Base-by-base conservation (phyloP, 2,113 vertebrate species). In the Podarcis cretensis region DNA sequence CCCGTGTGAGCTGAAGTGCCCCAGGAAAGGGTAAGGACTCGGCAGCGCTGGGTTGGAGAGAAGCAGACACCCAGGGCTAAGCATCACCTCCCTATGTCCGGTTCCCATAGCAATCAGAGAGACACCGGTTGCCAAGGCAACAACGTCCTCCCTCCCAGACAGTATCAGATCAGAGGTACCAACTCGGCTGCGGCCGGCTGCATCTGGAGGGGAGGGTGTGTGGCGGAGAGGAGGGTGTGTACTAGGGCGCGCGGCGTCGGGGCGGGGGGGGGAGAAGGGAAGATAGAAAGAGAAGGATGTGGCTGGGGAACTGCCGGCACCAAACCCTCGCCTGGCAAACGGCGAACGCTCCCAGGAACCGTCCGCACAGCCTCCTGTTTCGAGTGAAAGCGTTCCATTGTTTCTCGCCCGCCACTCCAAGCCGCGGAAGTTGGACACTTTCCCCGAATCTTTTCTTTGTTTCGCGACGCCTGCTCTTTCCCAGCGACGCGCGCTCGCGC, bases 51-150 rank as follows among this genome's bases (percentile, higher is more conserved):
- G 93, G 85, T 81, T 87, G 63, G 84, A 83, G 90, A 37, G 57
- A 75, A 76, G 59, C 84, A 83, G 79, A 35, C 91, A 90, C 90
- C 90, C 89, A 40, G 83, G 95, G 90, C 94, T 88, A 83, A 85
- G 95, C 95, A 94, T 94, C 89, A 90, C 95, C 92, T 92, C 93
- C 93, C 92, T 83, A 85, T 86, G 93, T 92, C 88, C 93, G 81
- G 95, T 95, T 95, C 94, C 96, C 93, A 96, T 96, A 93, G 94
- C 92, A 94, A 96, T 95, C 90, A 59, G 94, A 90, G 89, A 93
- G 95, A 94, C 93, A 92, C 92, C 89, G 94, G 95, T 96, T 96
- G 94, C 94, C 94, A 94, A 48, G 94, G 95, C 91, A 95, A 96
- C 95, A 80, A 92, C 95, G 93, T 95, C 95, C 94, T 95, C 95